Percentiles rank a stretch among this genome's conserved stretches.
These are phyloP conservation scores for Neomicropteryx cornuta DNA, from an alignment of 1,140 invertebrate genomes.

Conservation along the genomic window DNA sequence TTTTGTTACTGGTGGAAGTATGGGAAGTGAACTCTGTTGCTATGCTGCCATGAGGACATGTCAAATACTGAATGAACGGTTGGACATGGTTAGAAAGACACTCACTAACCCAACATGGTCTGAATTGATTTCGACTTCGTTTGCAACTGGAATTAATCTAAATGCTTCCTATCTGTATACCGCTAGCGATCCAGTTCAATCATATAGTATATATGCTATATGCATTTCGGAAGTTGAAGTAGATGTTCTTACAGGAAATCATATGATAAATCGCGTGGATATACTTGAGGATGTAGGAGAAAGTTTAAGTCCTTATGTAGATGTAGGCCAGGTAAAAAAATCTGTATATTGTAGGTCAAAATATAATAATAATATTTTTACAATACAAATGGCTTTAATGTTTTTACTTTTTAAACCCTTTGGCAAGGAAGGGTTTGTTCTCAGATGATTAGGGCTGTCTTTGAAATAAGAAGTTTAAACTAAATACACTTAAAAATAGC, in stretches of 20 bases:
- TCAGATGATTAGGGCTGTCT: too few species aligned
- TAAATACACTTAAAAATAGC: too few species aligned
- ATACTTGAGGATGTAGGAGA: slow-evolving; percentile 63
- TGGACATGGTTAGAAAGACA: slow-evolving; percentile 49
- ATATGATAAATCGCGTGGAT: slow-evolving; percentile 54
- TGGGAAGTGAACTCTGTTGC: slow-evolving; percentile 56
- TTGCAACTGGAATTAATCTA: slow-evolving; percentile 47
- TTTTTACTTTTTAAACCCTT: not conserved
- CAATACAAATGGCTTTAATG: not conserved
- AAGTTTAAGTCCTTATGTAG: slow-evolving; percentile 63
- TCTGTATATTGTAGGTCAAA: not conserved
- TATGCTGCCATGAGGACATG: slow-evolving; percentile 57
- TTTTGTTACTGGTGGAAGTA: slow-evolving; percentile 56
- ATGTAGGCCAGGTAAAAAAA: slow-evolving; percentile 62
- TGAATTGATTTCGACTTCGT: slow-evolving; percentile 47
- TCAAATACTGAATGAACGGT: slow-evolving; percentile 44
- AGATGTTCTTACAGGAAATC: slow-evolving; percentile 61
- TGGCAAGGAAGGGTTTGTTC: too few species aligned
- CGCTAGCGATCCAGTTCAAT: slow-evolving; percentile 33
- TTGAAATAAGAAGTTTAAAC: too few species aligned
- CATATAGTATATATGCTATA: slow-evolving; percentile 48
- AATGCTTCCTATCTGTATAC: slow-evolving; percentile 44
- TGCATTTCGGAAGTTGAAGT: slow-evolving; percentile 54
- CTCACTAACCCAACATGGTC: slow-evolving; percentile 52
- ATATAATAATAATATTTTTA: slow-evolving; percentile 3